These are phyloP conservation scores for Tethea ocularis DNA, from an alignment of 2,888 invertebrate species.

Conservation along the genomic window DNA sequence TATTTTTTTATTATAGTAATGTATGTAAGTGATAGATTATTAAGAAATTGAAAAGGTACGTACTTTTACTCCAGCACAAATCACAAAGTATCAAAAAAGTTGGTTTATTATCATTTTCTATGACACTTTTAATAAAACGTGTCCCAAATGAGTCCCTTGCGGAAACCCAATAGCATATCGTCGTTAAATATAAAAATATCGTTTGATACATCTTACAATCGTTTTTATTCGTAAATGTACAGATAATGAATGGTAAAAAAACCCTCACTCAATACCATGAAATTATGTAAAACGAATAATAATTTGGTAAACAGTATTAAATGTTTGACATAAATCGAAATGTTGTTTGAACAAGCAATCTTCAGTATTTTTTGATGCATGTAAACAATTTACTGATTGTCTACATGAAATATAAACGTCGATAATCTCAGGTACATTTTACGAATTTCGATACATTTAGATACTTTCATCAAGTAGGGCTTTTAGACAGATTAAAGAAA, in stretches of 20 bases:
- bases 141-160: background rate
- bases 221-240: background rate
- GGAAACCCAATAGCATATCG: background rate
- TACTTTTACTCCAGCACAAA: conserved; percentile 59
- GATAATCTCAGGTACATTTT: too few species aligned
- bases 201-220: background rate
- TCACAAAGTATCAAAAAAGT: conserved; percentile 47
- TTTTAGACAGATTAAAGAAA: background rate
- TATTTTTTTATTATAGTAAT: conserved; percentile 34
- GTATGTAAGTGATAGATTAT: conserved; percentile 14
- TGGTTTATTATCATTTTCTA: conserved; percentile 55
- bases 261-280: background rate
- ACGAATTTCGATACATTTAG: too few species aligned
- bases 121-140: conserved; percentile 47
- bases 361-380: background rate
- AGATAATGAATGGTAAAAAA: background rate
- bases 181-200: background rate
- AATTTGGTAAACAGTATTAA: conserved; percentile 5
- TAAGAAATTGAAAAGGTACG: conserved; percentile 39
- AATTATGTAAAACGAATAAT: background rate
- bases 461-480: background rate
- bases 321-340: background rate
- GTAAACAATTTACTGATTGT: background rate
- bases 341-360: background rate
- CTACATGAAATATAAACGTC: too few species aligned